Evolutionary conservation across 1,140 invertebrate genomes (phyloP), one percentile per base, ranked within the genome.

Genomic region (Megathymus violae): DNA sequence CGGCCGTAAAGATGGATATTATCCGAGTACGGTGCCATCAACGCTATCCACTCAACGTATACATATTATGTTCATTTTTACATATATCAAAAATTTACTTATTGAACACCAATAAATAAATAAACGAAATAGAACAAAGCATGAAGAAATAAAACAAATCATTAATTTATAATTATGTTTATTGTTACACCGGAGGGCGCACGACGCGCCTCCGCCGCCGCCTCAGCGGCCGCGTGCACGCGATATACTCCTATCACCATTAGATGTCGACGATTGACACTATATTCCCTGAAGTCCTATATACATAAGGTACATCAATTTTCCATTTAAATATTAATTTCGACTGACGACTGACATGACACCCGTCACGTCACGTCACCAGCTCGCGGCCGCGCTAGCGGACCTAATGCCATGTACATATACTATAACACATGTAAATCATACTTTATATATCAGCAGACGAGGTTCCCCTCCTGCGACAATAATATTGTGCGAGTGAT

Each of bases 281-380:
- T 46, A 14, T 38, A 51, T n/a, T 38, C 48, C 48, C 48, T 51
- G 48, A 51, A 51, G 14, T 51, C 48, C 48, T 51, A 51, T 51
- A 51, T 51, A 51, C 48, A 51, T 51, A 38, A 51, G 48, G 31
- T 51, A 51, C 48, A 51, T 51, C 38, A 51, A 38, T 51, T 19
- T 38, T 16, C 27, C 31, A 1, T 17, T 36, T 19, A 51, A 38
- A 38, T 9, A n/a, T 51, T 51, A 51, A 38, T 38, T 36, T n/a
- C n/a, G n/a, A n/a, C n/a, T n/a, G n/a, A n/a, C n/a, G 9, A 15
- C 15, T 15, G 31, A 38, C 4, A 19, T 36, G n/a, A 50, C 25
- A 22, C 9, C 27, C 19, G 13, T 16, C 38, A 51, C 41, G 14
- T 38, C 17, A 51, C 47, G n/a, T n/a, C n/a, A n/a, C n/a, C n/a